phyloP scores from a whole-genome alignment of 2,797 vertebrate species.

The Catostomus latipinnis region DNA sequence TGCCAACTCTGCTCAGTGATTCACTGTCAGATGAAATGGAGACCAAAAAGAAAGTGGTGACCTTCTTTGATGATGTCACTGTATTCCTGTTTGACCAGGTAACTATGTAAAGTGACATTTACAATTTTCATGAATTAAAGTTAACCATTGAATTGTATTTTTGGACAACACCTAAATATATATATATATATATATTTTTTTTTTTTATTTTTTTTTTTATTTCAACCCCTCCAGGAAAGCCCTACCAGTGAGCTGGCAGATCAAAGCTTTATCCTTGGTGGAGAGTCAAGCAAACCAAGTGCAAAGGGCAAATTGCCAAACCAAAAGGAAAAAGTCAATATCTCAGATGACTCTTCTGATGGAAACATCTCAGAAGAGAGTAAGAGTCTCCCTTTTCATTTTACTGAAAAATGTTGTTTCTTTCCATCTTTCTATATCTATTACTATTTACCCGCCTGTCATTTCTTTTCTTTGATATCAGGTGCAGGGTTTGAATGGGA shows the following conservation, averaged over 20 bases:
- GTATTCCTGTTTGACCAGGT: constrained; percentile 98
- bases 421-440: not conserved
- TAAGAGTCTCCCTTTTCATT: constrained; percentile 67
- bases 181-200: no score
- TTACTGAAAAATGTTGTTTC: not conserved
- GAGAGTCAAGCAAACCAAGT: constrained; percentile 65
- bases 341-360: constrained; percentile 78
- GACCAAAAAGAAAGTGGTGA: constrained; percentile 91
- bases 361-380: constrained; percentile 83
- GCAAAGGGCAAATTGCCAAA: constrained; percentile 59
- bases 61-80: constrained; percentile 95
- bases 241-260: constrained; percentile 90
- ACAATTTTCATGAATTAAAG: no score
- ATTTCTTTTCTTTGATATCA: constrained; percentile 58
- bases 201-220: not conserved
- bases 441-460: not conserved
- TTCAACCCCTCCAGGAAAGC: constrained; percentile 82
- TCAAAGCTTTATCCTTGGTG: constrained; percentile 74
- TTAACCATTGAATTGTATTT: no score
- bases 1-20: constrained; percentile 75
- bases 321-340: constrained; percentile 62
- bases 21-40: constrained; percentile 80
- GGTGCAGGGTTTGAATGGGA: constrained; percentile 87
- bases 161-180: no score
- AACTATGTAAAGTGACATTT: constrained; percentile 3